Percentiles rank a stretch among this genome's conserved stretches.
Evolutionary conservation across 2,113 vertebrate species (phyloP).

Genomic region (Eira barbara): DNA sequence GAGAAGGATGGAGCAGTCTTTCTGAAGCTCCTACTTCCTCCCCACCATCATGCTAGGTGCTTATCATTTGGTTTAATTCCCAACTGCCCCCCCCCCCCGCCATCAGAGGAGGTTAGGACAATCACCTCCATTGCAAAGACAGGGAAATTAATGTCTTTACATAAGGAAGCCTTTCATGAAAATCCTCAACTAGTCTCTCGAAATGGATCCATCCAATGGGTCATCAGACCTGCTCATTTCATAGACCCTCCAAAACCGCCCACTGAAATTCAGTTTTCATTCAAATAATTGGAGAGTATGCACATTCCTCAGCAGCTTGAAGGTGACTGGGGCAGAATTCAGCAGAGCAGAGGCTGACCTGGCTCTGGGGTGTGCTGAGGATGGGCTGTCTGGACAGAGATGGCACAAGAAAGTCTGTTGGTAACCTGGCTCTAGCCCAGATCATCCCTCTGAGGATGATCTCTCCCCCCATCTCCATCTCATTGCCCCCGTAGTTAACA

Average conservation of each 20-base stretch:
- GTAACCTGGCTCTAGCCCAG: neutral
- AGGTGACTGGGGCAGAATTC: neutral
- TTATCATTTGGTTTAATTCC: neutral
- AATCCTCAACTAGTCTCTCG: neutral
- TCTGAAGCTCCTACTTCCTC: neutral
- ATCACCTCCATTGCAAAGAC: neutral
- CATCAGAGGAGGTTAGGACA: neutral
- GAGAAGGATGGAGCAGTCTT: neutral
- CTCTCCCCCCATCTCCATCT: neutral
- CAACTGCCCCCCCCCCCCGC: neutral
- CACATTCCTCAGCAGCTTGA: neutral
- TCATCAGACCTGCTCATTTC: neutral
- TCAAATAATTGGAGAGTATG: neutral
- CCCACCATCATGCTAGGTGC: neutral
- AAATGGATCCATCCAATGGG: neutral
- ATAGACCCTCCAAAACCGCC: neutral
- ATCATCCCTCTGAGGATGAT: neutral
- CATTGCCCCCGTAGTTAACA: neutral
- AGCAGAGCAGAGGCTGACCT: neutral
- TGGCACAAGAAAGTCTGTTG: neutral
- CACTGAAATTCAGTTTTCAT: neutral
- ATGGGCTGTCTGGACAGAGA: neutral
- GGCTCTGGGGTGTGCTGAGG: neutral
- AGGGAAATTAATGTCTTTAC: neutral
- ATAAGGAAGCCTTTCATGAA: neutral